Conservation (phyloP, 2,888 invertebrate genomes). For the Alitta virens region DNA sequence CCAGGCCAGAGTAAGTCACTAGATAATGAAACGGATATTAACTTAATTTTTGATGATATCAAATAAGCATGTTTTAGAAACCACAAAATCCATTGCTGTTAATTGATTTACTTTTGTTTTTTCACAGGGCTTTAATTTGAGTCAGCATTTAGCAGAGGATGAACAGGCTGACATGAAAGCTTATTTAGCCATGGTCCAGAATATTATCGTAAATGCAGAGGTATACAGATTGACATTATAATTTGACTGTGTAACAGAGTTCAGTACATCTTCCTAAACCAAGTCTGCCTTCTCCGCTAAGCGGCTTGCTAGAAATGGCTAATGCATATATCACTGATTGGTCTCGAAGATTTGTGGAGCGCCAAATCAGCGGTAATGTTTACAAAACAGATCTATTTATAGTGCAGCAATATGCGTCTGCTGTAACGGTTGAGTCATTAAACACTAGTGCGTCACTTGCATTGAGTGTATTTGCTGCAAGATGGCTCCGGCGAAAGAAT, state of each 20-base stretch:
- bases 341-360: too few relatives aligned
- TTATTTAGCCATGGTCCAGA: constrained; percentile 81
- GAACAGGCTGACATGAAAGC: constrained; percentile 90
- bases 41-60: constrained; percentile 1
- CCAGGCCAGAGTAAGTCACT: constrained; percentile 67
- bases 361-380: too few relatives aligned
- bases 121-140: constrained; percentile 69
- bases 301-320: too few relatives aligned
- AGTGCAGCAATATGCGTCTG: too few relatives aligned
- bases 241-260: neutral
- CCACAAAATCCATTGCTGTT: neutral
- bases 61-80: too few relatives aligned
- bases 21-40: neutral
- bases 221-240: constrained; percentile 55
- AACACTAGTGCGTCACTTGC: too few relatives aligned
- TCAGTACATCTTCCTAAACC: neutral
- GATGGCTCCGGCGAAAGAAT: too few relatives aligned
- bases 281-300: too few relatives aligned
- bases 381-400: too few relatives aligned
- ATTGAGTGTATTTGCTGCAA: too few relatives aligned
- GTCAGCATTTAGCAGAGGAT: constrained; percentile 69
- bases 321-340: too few relatives aligned
- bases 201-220: constrained; percentile 88
- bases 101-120: neutral
- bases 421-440: too few relatives aligned